phyloP scores from a whole-genome alignment of 2,888 invertebrate species.

The Cantharis nigra region DNA sequence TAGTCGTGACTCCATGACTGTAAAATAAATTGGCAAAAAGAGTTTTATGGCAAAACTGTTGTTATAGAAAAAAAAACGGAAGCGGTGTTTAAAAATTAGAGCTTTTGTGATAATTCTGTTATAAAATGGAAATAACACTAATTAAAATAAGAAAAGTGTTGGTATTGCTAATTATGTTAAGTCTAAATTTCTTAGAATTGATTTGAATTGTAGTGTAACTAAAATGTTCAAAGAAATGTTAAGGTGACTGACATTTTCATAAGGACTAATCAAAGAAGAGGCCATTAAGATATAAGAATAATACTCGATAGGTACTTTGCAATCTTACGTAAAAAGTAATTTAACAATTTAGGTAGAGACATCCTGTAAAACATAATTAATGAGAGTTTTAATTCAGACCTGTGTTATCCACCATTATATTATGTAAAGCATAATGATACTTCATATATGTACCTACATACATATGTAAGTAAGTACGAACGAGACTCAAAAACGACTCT shows the following conservation, averaged over 20 bases:
- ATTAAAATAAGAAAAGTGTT: background rate
- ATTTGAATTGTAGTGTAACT: background rate
- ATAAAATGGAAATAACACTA: background rate
- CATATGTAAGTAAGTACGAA: background rate
- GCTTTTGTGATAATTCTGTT: background rate
- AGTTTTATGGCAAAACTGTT: background rate
- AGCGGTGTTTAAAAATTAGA: background rate
- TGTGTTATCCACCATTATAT: background rate
- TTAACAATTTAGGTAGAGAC: background rate
- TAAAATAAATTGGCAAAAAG: background rate
- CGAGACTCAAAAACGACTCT: background rate
- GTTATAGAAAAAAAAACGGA: background rate
- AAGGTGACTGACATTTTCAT: background rate
- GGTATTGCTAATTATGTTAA: background rate
- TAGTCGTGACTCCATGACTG: background rate
- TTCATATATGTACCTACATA: background rate
- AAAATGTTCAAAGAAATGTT: background rate
- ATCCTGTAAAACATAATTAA: background rate
- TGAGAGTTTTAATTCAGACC: background rate
- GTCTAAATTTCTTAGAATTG: background rate
- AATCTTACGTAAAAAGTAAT: background rate
- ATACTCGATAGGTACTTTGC: background rate
- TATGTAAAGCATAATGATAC: background rate
- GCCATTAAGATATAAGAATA: background rate
- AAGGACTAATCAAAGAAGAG: background rate